Base-by-base conservation (phyloP, 2,797 vertebrate species). In the Lagodon rhomboides region DNA sequence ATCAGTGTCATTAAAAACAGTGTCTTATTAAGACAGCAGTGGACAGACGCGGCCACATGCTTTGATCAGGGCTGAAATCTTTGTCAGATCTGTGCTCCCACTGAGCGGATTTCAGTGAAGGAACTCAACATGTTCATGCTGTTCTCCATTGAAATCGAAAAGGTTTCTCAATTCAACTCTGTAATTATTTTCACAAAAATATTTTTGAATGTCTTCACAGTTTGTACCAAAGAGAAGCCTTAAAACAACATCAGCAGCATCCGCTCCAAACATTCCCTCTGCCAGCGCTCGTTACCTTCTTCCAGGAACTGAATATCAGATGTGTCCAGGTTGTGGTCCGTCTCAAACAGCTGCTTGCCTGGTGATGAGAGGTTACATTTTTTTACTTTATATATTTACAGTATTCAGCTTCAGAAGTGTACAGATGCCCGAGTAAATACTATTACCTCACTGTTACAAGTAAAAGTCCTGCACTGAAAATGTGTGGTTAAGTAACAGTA, bases 221-320 rank as follows among this genome's bases (percentile, higher is more conserved):
- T 23, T 17, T 10, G 12, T 3, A 6, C 12, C 16, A 59, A 38
- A 71, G 13, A 44, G 0, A 54, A 20, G 18, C 8, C 18, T 43
- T n/a, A 50, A 49, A 56, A 27, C 2, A 34, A n/a, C 23, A 44
- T 23, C 3, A 44, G 20, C 12, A 64, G 7, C 20, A 34, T 46
- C 51, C 10, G 1, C 38, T 38, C 41, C 9, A 47, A 44, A 64
- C 27, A 77, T 20, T 34, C 13, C 65, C 20, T 51, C 18, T 69
- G 9, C 34, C 12, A 55, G 10, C 61, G 11, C 44, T 0, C 30
- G 5, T 95, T 96, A 98, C 98, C 96, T 54, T 99, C 98, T 90
- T 99, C 98, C 64, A 99, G 93, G 91, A 99, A 99, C 92, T 99
- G 97, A 73, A 99, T 99, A 82, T 99, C 98, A 44, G 98, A 99